Base-by-base conservation (phyloP, 2,888 invertebrate species). In the Dynastes hyllus region DNA sequence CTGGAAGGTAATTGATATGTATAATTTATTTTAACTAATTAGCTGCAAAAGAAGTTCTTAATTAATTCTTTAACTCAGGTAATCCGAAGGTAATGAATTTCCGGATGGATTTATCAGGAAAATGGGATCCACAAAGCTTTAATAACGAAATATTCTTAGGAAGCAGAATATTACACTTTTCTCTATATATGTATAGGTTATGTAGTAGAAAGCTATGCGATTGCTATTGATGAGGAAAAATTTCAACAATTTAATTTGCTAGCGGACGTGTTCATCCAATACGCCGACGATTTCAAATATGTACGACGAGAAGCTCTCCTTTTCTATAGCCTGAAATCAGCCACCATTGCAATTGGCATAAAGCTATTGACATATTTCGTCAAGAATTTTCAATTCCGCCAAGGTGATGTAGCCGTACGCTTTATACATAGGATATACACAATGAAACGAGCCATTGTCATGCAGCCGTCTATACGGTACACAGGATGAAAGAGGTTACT, bases 361-460 rank as follows among this genome's bases (percentile, higher is more conserved):
- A 75, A 75, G 73, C 45, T 75, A 75, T 75, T 61, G 73, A 63
- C 73, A 75, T 75, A 75, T 75, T 75, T 75, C 61, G 73, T 75
- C 73, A 75, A 75, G 73, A 75, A 75, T 75, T 75, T 73, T 37
- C 73, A 75, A 75, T 75, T 75, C 73, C 45, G 40, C 50, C 50
- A 63, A 75, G 73, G 73, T 75, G 61, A 27, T 58, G 22, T 58
- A 58, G 55, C 32, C 6, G 45, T 37, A 16, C 32, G 71, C 32
- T 32, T 37, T 37, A 16, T 32, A 32, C 53, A 29, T 71, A 71
- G 29, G 58, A 50, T 37, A 61, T 58, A 45, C 40, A 61, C 61
- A 75, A 75, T 45, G 73, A 75, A 61, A 29, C 61, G 61, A 40
- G 11, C 61, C 58, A 75, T 75, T 75, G 73, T 75, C 61, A 75